A percentile compares a stretch with the other conserved stretches of the same genome.
These are phyloP conservation scores for Solea solea DNA, from an alignment of 2,113 vertebrate genomes.

Conservation along the genomic window DNA sequence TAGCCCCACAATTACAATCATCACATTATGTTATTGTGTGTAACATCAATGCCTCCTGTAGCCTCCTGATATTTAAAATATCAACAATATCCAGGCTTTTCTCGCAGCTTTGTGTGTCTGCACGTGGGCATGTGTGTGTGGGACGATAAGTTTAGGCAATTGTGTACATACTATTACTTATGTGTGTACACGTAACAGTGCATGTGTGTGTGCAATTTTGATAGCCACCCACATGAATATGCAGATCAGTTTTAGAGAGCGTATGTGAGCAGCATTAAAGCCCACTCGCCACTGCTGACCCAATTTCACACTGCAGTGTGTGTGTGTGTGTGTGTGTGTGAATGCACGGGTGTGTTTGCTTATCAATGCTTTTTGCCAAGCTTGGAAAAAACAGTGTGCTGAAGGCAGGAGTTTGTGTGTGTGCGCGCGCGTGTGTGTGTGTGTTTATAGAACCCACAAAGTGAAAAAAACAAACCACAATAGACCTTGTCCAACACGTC, in stretches of 20 bases:
- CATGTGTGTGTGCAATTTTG: constrained; percentile 72
- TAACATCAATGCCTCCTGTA: constrained; percentile 65
- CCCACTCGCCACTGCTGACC: constrained; percentile 80
- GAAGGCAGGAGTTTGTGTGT: no score
- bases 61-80: constrained; percentile 66
- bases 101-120: constrained; percentile 52
- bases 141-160: constrained; percentile 67
- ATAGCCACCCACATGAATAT: constrained; percentile 83
- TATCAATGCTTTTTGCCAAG: constrained; percentile 71
- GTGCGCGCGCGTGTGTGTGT: constrained; percentile 44
- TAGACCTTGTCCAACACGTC: constrained; percentile 39
- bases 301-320: constrained; percentile 79
- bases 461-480: constrained; percentile 23
- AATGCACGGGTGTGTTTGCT: constrained; percentile 47
- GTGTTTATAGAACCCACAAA: constrained; percentile 44
- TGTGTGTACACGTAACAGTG: constrained; percentile 53
- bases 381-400: constrained; percentile 55
- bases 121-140: constrained; percentile 58
- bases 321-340: constrained; percentile 40
- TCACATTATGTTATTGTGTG: neutral
- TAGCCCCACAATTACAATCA: constrained; percentile 64
- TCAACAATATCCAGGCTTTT: constrained; percentile 63
- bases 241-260: constrained; percentile 80
- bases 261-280: constrained; percentile 81
- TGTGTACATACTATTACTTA: constrained; percentile 61